Base-by-base conservation (phyloP, 2,797 vertebrate species). In the Pipistrellus pipistrellus region DNA sequence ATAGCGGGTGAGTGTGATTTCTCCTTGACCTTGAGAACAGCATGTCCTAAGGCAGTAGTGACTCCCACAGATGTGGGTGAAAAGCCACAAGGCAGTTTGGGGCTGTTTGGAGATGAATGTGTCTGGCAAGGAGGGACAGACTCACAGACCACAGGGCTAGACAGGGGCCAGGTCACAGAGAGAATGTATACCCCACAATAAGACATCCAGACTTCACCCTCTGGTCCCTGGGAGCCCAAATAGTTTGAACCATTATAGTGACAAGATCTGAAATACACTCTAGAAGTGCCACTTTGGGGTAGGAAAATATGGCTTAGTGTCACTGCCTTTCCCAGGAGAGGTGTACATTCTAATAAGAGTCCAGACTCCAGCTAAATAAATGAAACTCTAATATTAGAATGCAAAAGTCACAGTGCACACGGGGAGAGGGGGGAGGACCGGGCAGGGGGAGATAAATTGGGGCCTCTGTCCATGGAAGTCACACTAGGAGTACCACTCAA, bases 121-220 rank as follows among this genome's bases (percentile, higher is more conserved):
- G 46, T 30, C 25, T 12, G 44, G 12, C 51, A 69, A 27, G 53
- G 30, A 72, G 59, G 32, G 76, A 10, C n/a, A 91, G 78, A 72
- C 12, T 48, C 4, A 1, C 10, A 25, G 27, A 44, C 27, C 11
- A 27, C 8, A 17, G 75, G 25, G 14, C 7, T 25, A 57, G 41
- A 44, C 23, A 66, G 14, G 71, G 23, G 17, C 21, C 30, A 68
- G 17, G 32, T 46, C 32, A 35, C 4, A 30, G 25, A 44, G 12
- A 4, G 18, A 38, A 71, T 1, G 3, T 9, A 6, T n/a, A 4
- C 18, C 25, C 25, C 12, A 27, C 6, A 2, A 0, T 14, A 30
- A 73, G 73, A 35, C 46, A 6, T 85, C 32, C 76, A 78, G 71
- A 78, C 35, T 21, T 53, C n/a, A 68, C 59, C 38, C 25, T 48